Conservation (phyloP, 2,888 invertebrate species). For the Ypsolopha sequella region DNA sequence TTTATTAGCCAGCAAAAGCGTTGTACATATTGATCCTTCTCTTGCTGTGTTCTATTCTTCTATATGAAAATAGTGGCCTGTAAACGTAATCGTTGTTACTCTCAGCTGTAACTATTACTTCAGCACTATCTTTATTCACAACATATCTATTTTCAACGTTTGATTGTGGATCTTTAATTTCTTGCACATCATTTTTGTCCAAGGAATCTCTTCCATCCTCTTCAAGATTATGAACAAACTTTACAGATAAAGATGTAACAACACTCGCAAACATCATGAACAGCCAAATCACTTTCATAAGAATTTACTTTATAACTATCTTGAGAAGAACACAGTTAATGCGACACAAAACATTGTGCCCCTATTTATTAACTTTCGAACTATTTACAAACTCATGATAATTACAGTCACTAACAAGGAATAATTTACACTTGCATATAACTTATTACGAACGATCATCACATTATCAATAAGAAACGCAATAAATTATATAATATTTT, state of each 20-base stretch:
- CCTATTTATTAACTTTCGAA: not conserved
- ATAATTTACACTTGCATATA: not conserved
- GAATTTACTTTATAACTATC: not conserved
- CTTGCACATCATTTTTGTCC: no score
- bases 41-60: conserved; percentile 50
- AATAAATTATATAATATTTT: no score
- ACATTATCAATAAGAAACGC: not conserved
- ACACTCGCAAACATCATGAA: not conserved
- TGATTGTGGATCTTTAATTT: no score
- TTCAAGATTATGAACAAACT: not conserved
- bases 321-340: not conserved
- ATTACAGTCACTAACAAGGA: not conserved
- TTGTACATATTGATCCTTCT: conserved; percentile 54
- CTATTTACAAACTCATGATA: not conserved
- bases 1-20: conserved; percentile 46
- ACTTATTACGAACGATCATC: no score
- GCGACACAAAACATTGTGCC: not conserved
- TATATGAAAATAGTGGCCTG: conserved; percentile 45
- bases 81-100: conserved; percentile 37
- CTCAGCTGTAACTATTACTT: conserved; percentile 32
- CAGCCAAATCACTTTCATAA: not conserved
- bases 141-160: not conserved
- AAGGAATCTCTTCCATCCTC: not conserved
- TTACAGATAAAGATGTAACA: not conserved
- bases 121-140: conserved; percentile 7